phyloP scores from a whole-genome alignment of 2,113 vertebrate species.

The Menura novaehollandiae region DNA sequence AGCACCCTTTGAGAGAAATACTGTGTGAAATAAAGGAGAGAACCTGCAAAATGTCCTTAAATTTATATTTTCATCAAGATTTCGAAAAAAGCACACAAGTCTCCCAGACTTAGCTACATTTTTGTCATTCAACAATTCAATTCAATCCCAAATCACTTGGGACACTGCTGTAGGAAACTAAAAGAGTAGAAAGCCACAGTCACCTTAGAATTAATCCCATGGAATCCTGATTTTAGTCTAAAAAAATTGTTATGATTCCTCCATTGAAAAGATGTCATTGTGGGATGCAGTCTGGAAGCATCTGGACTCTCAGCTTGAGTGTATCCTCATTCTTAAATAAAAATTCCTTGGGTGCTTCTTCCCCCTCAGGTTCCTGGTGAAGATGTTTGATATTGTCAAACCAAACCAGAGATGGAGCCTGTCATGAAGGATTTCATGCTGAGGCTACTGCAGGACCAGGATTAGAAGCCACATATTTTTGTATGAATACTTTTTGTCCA shows the following conservation, averaged over 20 bases:
- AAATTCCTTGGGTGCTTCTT: background rate
- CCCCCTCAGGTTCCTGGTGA: background rate
- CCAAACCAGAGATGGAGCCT: background rate
- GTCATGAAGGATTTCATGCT: background rate
- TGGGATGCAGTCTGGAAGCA: background rate
- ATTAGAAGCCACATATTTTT: background rate
- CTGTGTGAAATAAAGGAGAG: background rate
- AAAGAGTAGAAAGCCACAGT: background rate
- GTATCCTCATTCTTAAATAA: background rate
- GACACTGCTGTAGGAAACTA: background rate
- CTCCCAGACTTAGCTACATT: background rate
- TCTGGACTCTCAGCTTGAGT: background rate
- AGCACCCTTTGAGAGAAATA: background rate
- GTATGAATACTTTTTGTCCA: background rate
- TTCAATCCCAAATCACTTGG: background rate
- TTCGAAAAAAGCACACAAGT: background rate
- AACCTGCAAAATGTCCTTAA: background rate
- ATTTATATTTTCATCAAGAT: background rate
- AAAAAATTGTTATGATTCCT: background rate
- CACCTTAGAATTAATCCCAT: background rate
- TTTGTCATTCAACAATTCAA: background rate
- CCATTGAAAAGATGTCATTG: background rate
- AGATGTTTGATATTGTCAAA: background rate
- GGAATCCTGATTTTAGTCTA: background rate
- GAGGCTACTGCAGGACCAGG: background rate